phyloP scores from a whole-genome alignment of 2,797 vertebrate genomes.

The Enteromius viviparus region DNA sequence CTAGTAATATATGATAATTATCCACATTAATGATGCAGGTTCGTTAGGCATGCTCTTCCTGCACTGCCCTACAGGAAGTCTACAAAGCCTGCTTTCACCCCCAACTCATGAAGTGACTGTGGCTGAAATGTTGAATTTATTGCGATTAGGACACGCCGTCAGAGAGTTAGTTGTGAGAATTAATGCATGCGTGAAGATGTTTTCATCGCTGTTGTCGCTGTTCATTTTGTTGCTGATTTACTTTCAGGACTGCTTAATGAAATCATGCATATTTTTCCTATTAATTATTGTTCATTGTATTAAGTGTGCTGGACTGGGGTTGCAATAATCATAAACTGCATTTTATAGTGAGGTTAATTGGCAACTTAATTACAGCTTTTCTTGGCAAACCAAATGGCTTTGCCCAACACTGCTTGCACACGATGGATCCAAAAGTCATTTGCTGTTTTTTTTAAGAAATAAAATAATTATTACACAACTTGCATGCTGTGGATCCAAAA shows the following conservation, averaged over 20 bases:
- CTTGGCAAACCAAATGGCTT: constrained; percentile 28
- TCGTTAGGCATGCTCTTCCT: constrained; percentile 32
- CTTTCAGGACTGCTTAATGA: constrained; percentile 24
- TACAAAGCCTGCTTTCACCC: constrained; percentile 32
- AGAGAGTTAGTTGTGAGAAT: constrained; percentile 19
- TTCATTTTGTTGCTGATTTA: constrained; percentile 24
- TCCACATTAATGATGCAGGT: constrained; percentile 44
- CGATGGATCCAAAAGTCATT: not conserved
- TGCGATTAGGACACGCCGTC: not conserved
- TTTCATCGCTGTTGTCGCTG: not conserved
- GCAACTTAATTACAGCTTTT: constrained; percentile 28
- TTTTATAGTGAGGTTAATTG: constrained; percentile 41
- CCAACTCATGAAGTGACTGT: constrained; percentile 30
- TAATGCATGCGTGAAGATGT: not conserved
- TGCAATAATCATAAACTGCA: constrained; percentile 34
- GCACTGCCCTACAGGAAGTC: constrained; percentile 44
- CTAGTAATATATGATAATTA: constrained; percentile 47
- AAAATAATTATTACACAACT: no score
- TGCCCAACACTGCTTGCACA: constrained; percentile 1
- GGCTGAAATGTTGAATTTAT: constrained; percentile 39
- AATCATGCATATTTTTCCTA: constrained; percentile 36
- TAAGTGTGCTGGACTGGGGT: constrained; percentile 1
- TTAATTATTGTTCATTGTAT: constrained; percentile 35
- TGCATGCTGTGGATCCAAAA: not conserved
- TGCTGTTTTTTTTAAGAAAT: not conserved